Evolutionary conservation across 2,888 invertebrate genomes (phyloP).

Genomic region (Nebria salina): DNA sequence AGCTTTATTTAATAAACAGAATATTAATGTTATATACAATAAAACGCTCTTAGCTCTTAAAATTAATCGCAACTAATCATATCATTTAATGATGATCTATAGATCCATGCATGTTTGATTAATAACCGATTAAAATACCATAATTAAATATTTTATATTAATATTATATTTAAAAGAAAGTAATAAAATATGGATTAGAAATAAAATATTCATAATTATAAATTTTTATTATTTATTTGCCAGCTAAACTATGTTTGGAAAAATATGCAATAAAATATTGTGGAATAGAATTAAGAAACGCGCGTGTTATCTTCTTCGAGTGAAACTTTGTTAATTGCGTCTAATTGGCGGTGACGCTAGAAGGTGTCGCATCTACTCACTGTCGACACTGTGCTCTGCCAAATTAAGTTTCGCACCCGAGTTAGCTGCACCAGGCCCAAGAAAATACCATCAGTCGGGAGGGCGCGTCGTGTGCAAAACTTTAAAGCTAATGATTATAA

Average conservation of each 20-base stretch:
- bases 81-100: too few species aligned
- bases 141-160: too few species aligned
- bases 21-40: too few species aligned
- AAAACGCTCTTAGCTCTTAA: too few species aligned
- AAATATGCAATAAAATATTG: constrained; percentile 48
- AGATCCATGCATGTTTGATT: too few species aligned
- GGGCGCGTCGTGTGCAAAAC: constrained; percentile 18
- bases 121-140: too few species aligned
- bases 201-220: too few species aligned
- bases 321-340: constrained; percentile 58
- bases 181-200: too few species aligned
- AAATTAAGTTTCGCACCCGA: constrained; percentile 19
- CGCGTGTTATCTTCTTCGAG: constrained; percentile 45
- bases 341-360: constrained; percentile 59
- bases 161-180: too few species aligned
- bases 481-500: constrained; percentile 40
- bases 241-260: constrained; percentile 28
- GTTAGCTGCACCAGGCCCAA: constrained; percentile 13
- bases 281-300: constrained; percentile 34
- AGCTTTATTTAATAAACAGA: too few species aligned
- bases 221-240: too few species aligned
- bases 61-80: too few species aligned
- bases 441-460: constrained; percentile 16
- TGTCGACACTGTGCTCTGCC: constrained; percentile 3
- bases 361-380: constrained; percentile 53